Percentiles rank a stretch among this genome's conserved stretches.
Conservation (phyloP, 2,113 vertebrate genomes). For the Thryonomys swinderianus region DNA sequence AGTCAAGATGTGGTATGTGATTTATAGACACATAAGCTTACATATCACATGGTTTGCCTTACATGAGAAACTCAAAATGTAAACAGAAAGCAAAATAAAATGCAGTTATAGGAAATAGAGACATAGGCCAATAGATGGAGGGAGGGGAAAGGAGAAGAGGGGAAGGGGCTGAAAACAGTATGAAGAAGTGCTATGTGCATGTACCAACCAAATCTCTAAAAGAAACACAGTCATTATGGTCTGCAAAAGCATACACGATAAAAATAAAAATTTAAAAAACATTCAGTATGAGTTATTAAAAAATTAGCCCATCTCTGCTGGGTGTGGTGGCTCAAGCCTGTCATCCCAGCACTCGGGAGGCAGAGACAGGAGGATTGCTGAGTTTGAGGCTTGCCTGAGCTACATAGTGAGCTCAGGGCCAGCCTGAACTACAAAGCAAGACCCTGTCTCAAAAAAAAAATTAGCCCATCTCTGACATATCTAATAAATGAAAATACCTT, state of each 20-base stretch:
- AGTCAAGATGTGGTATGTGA: not conserved
- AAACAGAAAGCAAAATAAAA: not conserved
- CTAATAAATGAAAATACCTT: slow-evolving; percentile 8
- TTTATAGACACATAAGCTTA: not conserved
- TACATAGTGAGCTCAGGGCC: too few species aligned
- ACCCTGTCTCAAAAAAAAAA: too few species aligned
- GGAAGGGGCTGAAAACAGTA: not conserved
- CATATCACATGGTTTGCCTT: not conserved
- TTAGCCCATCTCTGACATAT: not conserved
- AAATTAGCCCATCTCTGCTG: not conserved
- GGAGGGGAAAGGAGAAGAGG: not conserved
- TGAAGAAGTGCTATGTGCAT: not conserved
- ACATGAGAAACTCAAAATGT: not conserved
- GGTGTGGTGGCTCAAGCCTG: too few species aligned
- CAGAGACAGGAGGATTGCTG: too few species aligned
- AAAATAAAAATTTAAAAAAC: not conserved
- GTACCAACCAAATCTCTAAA: not conserved
- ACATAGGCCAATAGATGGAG: not conserved
- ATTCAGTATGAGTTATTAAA: not conserved
- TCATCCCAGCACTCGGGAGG: too few species aligned
- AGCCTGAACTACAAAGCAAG: too few species aligned
- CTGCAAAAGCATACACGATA: not conserved
- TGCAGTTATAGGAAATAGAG: not conserved
- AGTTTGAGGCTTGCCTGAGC: too few species aligned
- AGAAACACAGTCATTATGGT: not conserved